Base-by-base conservation (phyloP, 1,140 invertebrate genomes). In the Drosophila subpulchrella region DNA sequence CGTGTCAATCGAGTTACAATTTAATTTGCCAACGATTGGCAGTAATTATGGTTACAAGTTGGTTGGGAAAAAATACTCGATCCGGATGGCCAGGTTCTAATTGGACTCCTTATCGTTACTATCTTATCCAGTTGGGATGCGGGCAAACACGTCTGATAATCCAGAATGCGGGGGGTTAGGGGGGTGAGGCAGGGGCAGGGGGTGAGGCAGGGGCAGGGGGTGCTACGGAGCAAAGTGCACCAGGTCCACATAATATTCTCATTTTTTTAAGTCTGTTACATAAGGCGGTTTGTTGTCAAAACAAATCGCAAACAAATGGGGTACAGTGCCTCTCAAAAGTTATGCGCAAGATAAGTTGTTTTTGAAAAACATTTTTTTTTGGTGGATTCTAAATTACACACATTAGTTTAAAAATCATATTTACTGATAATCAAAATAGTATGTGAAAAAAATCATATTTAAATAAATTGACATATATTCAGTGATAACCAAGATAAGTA, bases 1-100 rank as follows among this genome's bases (percentile, higher is more conserved):
- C 68, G 54, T 72, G 66, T 71, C 68, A 57, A 72, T 72, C 39
- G 70, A 70, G 32, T 56, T 70, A 30, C 12, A 68, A 68, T 39
- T 38, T 42, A 41, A 62, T 57, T 62, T 11, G 36, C 44, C 39
- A 34, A 39, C 63, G 13, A n/a, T 58, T 42, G 11, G 17, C 30
- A 6, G 39, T 38, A 30, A 47, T 24, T 32, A 8, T 17, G n/a
- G 4, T 44, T 44, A 20, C 11, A 12, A 38, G 46, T 27, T 15
- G 42, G 42, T 3, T 20, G 10, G 17, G 6, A 32, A 32, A 46
- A 11, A 4, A 10, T 6, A 4, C 2, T 12, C 4, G 7, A 57
- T 57, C 39, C 24, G n/a, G 2, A 42, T 27, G 11, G 24, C 6
- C 32, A 1, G 12, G 11, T 57, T 57, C 17, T 57, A 57, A 57